A percentile compares a stretch with the other conserved stretches of the same genome.
Conservation (phyloP, 2,888 invertebrate species). For the Calliphora vomitoria region DNA sequence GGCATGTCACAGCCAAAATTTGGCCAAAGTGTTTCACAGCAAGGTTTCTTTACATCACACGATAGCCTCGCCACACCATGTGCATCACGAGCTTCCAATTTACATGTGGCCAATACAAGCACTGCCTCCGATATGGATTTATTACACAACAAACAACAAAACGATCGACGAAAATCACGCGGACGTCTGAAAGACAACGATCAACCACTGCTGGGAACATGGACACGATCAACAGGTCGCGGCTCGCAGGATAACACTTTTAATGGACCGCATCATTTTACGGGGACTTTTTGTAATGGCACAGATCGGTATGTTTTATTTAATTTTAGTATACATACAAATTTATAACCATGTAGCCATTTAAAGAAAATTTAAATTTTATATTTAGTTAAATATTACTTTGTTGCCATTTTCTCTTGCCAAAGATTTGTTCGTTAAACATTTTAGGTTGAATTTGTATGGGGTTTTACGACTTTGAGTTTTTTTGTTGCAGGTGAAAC, state of each 20-base stretch:
- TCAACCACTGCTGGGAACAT: slow-evolving; percentile 89
- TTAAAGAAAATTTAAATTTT: background rate
- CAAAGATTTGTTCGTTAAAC: background rate
- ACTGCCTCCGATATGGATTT: slow-evolving; percentile 91
- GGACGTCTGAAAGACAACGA: slow-evolving; percentile 89
- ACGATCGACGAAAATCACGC: slow-evolving; percentile 86
- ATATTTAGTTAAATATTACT: background rate
- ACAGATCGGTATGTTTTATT: slow-evolving; percentile 87
- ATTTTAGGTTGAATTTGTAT: background rate
- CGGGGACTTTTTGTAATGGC: slow-evolving; percentile 88
- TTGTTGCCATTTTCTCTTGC: background rate
- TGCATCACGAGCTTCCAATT: slow-evolving; percentile 87
- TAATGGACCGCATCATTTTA: slow-evolving; percentile 86
- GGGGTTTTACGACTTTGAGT: background rate
- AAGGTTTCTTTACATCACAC: slow-evolving; percentile 90
- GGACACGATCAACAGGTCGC: slow-evolving; percentile 86
- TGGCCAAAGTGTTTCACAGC: slow-evolving; percentile 85
- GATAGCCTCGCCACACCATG: slow-evolving; percentile 90
- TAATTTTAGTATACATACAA: background rate
- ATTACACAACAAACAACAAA: slow-evolving; percentile 85
- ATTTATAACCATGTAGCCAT: background rate
- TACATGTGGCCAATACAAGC: slow-evolving; percentile 85
- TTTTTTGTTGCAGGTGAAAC: background rate
- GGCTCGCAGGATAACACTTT: slow-evolving; percentile 86
- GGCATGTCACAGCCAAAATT: slow-evolving; percentile 87